phyloP scores from a whole-genome alignment of 2,888 invertebrate species.

The Heteromyza rotundicornis region DNA sequence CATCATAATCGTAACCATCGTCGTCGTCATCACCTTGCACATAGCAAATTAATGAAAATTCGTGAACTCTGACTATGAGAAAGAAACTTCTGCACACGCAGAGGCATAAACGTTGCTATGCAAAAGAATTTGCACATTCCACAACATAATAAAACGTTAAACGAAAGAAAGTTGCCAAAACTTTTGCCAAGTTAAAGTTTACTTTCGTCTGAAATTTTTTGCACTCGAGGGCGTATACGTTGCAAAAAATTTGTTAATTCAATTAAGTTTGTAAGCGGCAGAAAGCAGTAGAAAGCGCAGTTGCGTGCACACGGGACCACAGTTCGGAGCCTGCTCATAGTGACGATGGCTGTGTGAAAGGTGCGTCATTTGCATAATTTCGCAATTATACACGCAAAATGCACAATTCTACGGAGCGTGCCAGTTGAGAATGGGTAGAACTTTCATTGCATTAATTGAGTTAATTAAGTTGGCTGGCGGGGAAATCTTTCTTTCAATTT shows the following conservation, averaged over 20 bases:
- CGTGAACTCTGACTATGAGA: too few relatives aligned
- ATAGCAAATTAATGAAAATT: too few relatives aligned
- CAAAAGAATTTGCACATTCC: too few relatives aligned
- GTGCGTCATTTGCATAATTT: conserved; percentile 37
- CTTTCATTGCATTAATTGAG: neutral
- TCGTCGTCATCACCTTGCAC: too few relatives aligned
- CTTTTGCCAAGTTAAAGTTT: neutral
- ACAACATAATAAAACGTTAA: too few relatives aligned
- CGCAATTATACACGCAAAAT: conserved; percentile 30
- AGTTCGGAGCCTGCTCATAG: too few relatives aligned
- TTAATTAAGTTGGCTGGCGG: neutral
- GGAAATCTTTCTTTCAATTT: too few relatives aligned
- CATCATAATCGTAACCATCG: too few relatives aligned
- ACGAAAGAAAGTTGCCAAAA: neutral
- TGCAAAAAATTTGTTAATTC: conserved; percentile 11
- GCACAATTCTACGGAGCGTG: conserved; percentile 3
- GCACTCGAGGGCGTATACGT: conserved; percentile 4
- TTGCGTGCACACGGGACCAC: neutral
- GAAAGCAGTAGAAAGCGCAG: neutral
- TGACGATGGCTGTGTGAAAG: too few relatives aligned
- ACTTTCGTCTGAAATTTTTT: neutral
- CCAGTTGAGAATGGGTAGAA: neutral
- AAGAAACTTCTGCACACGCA: too few relatives aligned
- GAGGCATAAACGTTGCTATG: too few relatives aligned
- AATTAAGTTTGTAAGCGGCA: conserved; percentile 8